These are phyloP conservation scores for Petrolisthes cinctipes DNA, from an alignment of 2,888 invertebrate genomes.

Conservation along the genomic window DNA sequence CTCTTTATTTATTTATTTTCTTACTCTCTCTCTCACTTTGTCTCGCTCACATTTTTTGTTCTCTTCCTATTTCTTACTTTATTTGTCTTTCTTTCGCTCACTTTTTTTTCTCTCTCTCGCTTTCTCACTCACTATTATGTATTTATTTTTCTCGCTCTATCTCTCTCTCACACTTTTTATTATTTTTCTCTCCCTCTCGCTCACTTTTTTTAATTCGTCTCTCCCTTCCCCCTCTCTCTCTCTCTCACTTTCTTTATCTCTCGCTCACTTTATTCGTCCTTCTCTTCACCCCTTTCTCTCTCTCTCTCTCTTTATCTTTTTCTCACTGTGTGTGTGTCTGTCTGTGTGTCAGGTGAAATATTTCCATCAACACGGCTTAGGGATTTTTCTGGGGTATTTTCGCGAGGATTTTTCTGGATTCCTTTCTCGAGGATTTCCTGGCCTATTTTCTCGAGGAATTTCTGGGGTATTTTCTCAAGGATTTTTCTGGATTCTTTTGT, in stretches of 20 bases:
- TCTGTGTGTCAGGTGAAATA: too few relatives aligned
- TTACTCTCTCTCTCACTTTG: neutral
- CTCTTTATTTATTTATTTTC: neutral
- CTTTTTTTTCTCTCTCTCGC: neutral
- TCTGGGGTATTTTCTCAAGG: too few relatives aligned
- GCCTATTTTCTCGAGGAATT: too few relatives aligned
- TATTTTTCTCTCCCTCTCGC: neutral
- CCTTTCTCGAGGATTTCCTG: too few relatives aligned
- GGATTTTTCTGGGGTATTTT: too few relatives aligned
- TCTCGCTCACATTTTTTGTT: neutral
- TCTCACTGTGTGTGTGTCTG: neutral
- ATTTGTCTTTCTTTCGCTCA: neutral
- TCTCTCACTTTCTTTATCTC: slow-evolving; percentile 1
- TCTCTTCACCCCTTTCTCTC: neutral
- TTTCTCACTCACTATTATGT: neutral
- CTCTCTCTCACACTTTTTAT: neutral
- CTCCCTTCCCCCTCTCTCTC: too few relatives aligned
- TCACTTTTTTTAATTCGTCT: neutral
- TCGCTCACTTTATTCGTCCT: too few relatives aligned
- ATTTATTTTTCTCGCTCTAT: neutral
- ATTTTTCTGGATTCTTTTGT: too few relatives aligned
- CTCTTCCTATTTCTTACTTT: neutral
- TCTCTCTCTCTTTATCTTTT: neutral
- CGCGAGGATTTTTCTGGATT: too few relatives aligned
- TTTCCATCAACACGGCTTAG: too few relatives aligned